These are phyloP conservation scores for Hipposideros armiger DNA, from an alignment of 2,113 vertebrate genomes.

Conservation along the genomic window DNA sequence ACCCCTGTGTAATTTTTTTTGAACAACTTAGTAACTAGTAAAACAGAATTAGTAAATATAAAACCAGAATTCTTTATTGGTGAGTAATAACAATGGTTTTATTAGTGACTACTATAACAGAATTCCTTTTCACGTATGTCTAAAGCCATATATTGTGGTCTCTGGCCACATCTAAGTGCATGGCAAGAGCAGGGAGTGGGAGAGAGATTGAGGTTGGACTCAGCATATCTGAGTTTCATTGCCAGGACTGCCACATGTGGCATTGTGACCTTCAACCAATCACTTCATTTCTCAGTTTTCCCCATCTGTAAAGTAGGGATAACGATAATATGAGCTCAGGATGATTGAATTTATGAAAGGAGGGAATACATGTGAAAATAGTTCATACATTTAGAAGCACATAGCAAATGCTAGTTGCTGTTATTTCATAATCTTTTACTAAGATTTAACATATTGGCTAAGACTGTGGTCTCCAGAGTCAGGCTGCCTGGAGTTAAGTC, in stretches of 20 bases:
- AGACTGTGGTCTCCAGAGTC: not conserved
- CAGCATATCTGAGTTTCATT: not conserved
- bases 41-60: not conserved
- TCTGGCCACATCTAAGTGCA: not conserved
- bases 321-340: not conserved
- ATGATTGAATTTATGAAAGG: not conserved
- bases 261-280: not conserved
- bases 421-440: not conserved
- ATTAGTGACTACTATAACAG: not conserved
- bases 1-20: not conserved
- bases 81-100: not conserved
- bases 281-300: slow-evolving; percentile 20
- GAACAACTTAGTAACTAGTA: not conserved
- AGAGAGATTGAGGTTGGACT: not conserved
- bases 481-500: not conserved
- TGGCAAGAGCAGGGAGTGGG: not conserved
- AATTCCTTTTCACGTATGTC: not conserved
- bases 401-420: not conserved
- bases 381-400: not conserved
- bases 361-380: not conserved
- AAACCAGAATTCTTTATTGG: not conserved
- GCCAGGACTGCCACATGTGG: not conserved
- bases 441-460: not conserved
- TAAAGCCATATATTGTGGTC: not conserved
- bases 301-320: not conserved